Percentiles rank a stretch among this genome's conserved stretches.
Conservation (phyloP, 1,140 invertebrate genomes). For the Bombus breviceps region DNA sequence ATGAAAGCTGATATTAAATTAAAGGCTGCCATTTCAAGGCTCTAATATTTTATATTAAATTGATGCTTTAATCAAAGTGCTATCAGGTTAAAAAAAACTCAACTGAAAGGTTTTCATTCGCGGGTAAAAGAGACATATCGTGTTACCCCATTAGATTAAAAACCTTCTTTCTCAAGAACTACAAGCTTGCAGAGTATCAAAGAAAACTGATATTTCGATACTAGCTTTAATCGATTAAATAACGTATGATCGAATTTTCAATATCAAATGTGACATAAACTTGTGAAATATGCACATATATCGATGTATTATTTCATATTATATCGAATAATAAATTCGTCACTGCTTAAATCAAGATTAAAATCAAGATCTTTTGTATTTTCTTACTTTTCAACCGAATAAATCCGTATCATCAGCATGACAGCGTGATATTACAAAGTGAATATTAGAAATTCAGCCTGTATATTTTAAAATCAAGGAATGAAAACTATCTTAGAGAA, state of each 20-base stretch:
- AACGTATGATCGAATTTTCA: background rate
- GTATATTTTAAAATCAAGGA: too few relatives aligned
- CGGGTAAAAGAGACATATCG: background rate
- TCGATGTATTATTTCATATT: background rate
- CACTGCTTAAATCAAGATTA: too few relatives aligned
- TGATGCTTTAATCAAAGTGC: background rate
- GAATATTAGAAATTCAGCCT: too few relatives aligned
- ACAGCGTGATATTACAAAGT: too few relatives aligned
- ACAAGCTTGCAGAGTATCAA: background rate
- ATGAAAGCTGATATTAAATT: constrained; percentile 12
- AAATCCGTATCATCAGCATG: too few relatives aligned
- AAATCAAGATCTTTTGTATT: too few relatives aligned
- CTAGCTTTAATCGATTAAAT: background rate
- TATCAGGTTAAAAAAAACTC: background rate
- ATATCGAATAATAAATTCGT: background rate
- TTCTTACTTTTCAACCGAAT: too few relatives aligned
- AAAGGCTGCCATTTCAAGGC: background rate
- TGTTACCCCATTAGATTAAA: background rate
- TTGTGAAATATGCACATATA: too few relatives aligned
- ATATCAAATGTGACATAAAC: too few relatives aligned
- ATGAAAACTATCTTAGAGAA: background rate
- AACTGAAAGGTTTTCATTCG: background rate
- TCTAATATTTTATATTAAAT: background rate
- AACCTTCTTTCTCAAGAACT: background rate
- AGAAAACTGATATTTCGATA: background rate